Percentiles rank a stretch among this genome's conserved stretches.
These are phyloP conservation scores for Corythornis madagascariensis DNA, from an alignment of 2,113 vertebrate genomes.

Conservation along the genomic window DNA sequence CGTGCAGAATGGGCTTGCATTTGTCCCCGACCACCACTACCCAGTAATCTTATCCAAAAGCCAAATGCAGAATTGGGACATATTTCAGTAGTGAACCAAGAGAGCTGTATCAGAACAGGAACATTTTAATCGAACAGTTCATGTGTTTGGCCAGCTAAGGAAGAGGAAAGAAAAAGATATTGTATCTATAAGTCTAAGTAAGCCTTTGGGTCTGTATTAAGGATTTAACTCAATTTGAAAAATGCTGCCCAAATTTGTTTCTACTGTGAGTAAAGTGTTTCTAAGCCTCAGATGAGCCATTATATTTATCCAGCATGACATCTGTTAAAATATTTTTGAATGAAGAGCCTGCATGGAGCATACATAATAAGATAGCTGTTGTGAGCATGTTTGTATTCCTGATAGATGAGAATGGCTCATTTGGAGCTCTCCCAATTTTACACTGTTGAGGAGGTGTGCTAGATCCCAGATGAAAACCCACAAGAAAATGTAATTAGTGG, in stretches of 20 bases:
- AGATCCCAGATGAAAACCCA: constrained; percentile 40
- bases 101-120: background rate
- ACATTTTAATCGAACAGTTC: constrained; percentile 2
- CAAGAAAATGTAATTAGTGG: constrained; percentile 57
- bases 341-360: constrained; percentile 16
- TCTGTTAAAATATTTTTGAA: constrained; percentile 66
- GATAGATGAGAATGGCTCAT: constrained; percentile 34
- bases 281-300: constrained; percentile 39
- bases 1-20: background rate
- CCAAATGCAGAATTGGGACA: background rate
- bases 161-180: constrained; percentile 32
- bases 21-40: background rate
- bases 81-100: background rate
- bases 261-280: constrained; percentile 25
- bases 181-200: constrained; percentile 65
- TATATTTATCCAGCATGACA: constrained; percentile 58
- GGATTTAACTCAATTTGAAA: constrained; percentile 65
- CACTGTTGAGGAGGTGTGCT: background rate
- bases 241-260: constrained; percentile 60
- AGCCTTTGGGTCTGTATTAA: constrained; percentile 56
- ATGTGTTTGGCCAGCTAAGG: background rate
- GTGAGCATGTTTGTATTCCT: constrained; percentile 23
- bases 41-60: background rate
- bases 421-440: constrained; percentile 41
- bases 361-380: constrained; percentile 35